Conservation (phyloP, 2,888 invertebrate genomes). For the Dendrolimus pini region DNA sequence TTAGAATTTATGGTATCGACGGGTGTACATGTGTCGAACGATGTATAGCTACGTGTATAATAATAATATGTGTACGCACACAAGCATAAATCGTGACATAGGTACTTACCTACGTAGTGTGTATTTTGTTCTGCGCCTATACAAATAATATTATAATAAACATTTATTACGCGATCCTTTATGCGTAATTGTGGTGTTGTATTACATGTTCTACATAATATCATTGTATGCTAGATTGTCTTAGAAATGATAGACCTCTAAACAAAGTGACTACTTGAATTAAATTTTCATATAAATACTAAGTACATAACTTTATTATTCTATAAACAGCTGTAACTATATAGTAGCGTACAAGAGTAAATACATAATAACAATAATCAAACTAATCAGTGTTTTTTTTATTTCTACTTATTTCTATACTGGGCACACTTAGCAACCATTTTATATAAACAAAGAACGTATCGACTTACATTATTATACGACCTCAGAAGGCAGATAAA, state of each 20-base stretch:
- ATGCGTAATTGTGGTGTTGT: constrained; percentile 28
- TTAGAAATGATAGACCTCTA: too few relatives aligned
- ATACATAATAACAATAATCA: neutral
- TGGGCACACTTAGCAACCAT: too few relatives aligned
- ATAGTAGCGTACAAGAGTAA: neutral
- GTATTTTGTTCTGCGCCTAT: constrained; percentile 14
- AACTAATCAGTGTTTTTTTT: too few relatives aligned
- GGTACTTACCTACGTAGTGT: constrained; percentile 10
- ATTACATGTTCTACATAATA: constrained; percentile 14
- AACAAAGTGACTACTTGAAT: too few relatives aligned
- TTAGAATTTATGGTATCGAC: constrained; percentile 26
- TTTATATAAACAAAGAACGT: too few relatives aligned
- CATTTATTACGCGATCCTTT: constrained; percentile 30
- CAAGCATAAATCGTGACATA: constrained; percentile 22
- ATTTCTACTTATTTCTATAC: too few relatives aligned
- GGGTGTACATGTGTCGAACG: constrained; percentile 28
- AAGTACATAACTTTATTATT: too few relatives aligned
- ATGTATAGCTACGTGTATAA: constrained; percentile 10
- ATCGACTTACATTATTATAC: too few relatives aligned
- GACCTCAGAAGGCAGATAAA: too few relatives aligned
- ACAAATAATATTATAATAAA: constrained; percentile 19
- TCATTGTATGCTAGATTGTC: too few relatives aligned
- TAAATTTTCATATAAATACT: too few relatives aligned
- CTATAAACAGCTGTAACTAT: too few relatives aligned
- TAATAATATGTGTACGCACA: constrained; percentile 19